These are phyloP conservation scores for Synanthedon tipuliformis DNA, from an alignment of 2,888 invertebrate species.

Conservation along the genomic window DNA sequence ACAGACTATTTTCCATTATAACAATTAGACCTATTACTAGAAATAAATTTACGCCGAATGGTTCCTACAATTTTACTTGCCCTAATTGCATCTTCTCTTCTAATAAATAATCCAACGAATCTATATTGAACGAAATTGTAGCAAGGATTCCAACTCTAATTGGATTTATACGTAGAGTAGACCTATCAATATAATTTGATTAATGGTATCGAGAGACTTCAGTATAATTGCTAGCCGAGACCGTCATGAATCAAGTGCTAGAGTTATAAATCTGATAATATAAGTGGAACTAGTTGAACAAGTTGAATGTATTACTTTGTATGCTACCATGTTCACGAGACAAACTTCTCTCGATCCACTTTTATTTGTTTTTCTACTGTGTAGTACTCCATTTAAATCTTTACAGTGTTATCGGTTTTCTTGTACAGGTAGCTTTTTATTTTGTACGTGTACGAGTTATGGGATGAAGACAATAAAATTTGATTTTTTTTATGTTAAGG, in stretches of 20 bases:
- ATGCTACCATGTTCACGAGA: slow-evolving; percentile 15
- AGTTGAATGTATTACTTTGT: slow-evolving; percentile 29
- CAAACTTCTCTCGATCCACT: slow-evolving; percentile 2
- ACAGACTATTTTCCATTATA: not conserved
- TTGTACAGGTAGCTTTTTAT: too few relatives aligned
- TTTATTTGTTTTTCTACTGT: slow-evolving; percentile 8
- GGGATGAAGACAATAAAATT: too few relatives aligned
- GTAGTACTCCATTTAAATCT: slow-evolving; percentile 12
- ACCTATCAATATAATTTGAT: slow-evolving; percentile 65
- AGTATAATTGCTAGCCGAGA: slow-evolving; percentile 59
- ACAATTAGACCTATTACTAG: slow-evolving; percentile 14
- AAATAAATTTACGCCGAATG: slow-evolving; percentile 45
- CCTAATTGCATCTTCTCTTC: slow-evolving; percentile 43
- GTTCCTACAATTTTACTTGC: slow-evolving; percentile 45
- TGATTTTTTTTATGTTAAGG: too few relatives aligned
- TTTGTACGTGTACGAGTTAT: too few relatives aligned
- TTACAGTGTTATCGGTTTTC: slow-evolving; percentile 18
- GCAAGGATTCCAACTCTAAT: slow-evolving; percentile 57
- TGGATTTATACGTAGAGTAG: slow-evolving; percentile 57
- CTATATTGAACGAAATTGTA: slow-evolving; percentile 45
- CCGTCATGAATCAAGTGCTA: slow-evolving; percentile 60
- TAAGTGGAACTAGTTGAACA: slow-evolving; percentile 43
- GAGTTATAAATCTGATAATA: slow-evolving; percentile 63
- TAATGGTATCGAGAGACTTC: slow-evolving; percentile 57
- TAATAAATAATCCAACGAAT: slow-evolving; percentile 49